Evolutionary conservation across 1,140 invertebrate species (phyloP).

Genomic region (Homalodisca vitripennis): DNA sequence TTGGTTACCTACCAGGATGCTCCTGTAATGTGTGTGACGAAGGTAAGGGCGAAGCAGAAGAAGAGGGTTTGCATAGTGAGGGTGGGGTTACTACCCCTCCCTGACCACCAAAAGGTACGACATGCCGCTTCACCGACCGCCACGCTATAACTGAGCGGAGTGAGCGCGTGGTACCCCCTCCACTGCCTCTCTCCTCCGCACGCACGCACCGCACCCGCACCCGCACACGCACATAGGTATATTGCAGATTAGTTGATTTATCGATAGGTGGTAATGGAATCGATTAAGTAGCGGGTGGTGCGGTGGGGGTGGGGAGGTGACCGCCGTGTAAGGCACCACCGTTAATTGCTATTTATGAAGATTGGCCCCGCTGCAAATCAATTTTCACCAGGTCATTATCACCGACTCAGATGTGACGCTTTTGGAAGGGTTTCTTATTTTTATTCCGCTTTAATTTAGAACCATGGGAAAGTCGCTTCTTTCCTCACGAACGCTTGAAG

Average conservation of each 20-base stretch:
- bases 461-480: no score
- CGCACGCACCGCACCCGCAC: slow-evolving; percentile 18
- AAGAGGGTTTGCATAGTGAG: slow-evolving; percentile 23
- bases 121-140: neutral
- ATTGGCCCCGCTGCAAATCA: no score
- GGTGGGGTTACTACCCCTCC: slow-evolving; percentile 28
- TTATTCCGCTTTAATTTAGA: no score
- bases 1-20: slow-evolving; percentile 11
- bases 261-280: slow-evolving; percentile 16
- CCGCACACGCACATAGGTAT: slow-evolving; percentile 13
- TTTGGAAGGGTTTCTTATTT: no score
- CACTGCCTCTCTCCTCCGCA: neutral
- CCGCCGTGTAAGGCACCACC: neutral
- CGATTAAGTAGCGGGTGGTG: slow-evolving; percentile 1
- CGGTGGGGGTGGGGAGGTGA: neutral
- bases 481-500: no score
- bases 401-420: no score
- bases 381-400: no score
- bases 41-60: slow-evolving; percentile 16
- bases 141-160: neutral
- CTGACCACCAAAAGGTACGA: neutral
- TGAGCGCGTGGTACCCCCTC: neutral
- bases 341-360: no score
- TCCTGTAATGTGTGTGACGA: neutral
- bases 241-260: slow-evolving; percentile 9